These are phyloP conservation scores for Heptranchias perlo DNA, from an alignment of 2,113 vertebrate genomes.

Conservation along the genomic window DNA sequence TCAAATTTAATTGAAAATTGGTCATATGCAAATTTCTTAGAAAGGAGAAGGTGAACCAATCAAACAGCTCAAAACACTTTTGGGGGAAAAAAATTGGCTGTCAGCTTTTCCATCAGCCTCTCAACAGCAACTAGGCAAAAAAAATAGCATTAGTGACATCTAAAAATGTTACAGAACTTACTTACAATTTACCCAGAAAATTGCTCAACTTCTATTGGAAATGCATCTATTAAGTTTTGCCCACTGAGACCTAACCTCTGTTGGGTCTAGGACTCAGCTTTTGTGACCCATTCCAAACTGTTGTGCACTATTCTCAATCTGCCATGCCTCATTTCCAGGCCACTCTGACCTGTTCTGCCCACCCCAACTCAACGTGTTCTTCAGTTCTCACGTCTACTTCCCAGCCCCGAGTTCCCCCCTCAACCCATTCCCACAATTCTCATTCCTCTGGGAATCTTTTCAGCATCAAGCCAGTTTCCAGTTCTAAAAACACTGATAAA, in stretches of 20 bases:
- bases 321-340: background rate
- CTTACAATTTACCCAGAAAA: background rate
- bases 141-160: background rate
- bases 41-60: background rate
- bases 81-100: background rate
- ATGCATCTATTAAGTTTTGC: too few species aligned
- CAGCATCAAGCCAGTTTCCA: background rate
- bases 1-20: constrained; percentile 4
- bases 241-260: background rate
- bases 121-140: background rate
- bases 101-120: background rate
- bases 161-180: background rate
- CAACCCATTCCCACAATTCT: background rate
- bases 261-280: background rate
- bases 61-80: background rate
- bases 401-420: too few species aligned
- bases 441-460: background rate
- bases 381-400: background rate
- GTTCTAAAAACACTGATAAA: background rate
- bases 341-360: background rate
- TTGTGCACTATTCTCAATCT: too few species aligned
- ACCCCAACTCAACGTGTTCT: background rate
- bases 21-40: background rate
- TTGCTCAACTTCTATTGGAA: background rate
- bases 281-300: background rate